Conservation (phyloP, 1,140 invertebrate species). For the Dendrolimus punctatus region DNA sequence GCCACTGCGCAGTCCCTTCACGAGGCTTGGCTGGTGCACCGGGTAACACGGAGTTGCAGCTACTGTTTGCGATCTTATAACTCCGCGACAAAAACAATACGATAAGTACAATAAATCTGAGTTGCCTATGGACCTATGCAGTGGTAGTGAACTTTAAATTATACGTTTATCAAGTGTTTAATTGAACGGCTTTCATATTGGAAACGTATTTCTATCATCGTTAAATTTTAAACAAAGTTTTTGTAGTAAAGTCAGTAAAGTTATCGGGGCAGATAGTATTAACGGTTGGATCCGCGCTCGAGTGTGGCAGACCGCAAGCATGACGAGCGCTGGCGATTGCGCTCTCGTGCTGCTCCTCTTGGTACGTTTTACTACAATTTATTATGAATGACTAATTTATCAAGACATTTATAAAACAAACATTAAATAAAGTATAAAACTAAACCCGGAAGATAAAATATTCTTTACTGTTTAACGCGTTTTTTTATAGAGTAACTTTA, state of each 20-base stretch:
- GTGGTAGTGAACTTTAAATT: slow-evolving; percentile 22
- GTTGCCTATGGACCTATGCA: slow-evolving; percentile 1
- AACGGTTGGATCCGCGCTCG: slow-evolving; percentile 65
- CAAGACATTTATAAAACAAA: neutral
- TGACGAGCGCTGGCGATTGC: slow-evolving; percentile 58
- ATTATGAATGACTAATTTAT: neutral
- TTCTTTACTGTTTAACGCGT: too few species aligned
- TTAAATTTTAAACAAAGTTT: slow-evolving; percentile 26
- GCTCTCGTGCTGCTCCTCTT: slow-evolving; percentile 52
- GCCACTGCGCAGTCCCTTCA: slow-evolving; percentile 45
- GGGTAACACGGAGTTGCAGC: slow-evolving; percentile 30
- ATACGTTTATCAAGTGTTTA: slow-evolving; percentile 5
- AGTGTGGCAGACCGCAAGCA: slow-evolving; percentile 66
- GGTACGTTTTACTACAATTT: slow-evolving; percentile 31
- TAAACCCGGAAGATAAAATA: too few species aligned
- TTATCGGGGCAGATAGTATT: slow-evolving; percentile 69
- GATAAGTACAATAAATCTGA: too few species aligned
- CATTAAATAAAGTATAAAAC: neutral
- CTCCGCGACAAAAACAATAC: too few species aligned
- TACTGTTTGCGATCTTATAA: neutral
- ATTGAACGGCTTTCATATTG: slow-evolving; percentile 3
- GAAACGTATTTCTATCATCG: neutral
- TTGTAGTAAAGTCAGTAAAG: slow-evolving; percentile 49
- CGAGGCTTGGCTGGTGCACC: slow-evolving; percentile 39
- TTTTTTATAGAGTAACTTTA: too few species aligned